These are phyloP conservation scores for Corythornis cristatus DNA, from an alignment of 2,113 vertebrate species.

Conservation along the genomic window DNA sequence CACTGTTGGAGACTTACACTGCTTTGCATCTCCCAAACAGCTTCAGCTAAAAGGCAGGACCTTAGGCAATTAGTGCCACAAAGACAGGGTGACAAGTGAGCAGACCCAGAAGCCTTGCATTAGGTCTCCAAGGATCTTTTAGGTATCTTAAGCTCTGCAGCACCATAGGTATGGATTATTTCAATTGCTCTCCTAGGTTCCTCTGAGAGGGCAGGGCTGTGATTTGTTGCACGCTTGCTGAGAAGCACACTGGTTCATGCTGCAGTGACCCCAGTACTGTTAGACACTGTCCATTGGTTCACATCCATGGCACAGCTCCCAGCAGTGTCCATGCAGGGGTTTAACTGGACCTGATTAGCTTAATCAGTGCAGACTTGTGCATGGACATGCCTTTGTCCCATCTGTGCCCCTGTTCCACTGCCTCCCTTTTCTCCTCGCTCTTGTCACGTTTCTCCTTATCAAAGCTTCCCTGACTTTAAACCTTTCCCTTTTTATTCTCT, in stretches of 20 bases:
- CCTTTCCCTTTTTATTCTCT: not conserved
- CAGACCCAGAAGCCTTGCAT: slow-evolving; percentile 22
- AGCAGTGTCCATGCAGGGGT: not conserved
- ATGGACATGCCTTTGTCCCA: not conserved
- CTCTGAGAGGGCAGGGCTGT: not conserved
- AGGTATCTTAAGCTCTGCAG: slow-evolving; percentile 23
- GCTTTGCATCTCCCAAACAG: slow-evolving; percentile 26
- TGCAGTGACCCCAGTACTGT: not conserved
- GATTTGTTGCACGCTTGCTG: not conserved
- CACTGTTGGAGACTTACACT: not conserved
- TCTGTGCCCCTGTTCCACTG: not conserved
- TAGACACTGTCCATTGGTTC: not conserved
- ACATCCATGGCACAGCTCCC: not conserved
- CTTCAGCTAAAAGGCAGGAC: slow-evolving; percentile 7
- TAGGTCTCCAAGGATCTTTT: slow-evolving; percentile 11
- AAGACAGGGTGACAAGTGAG: slow-evolving; percentile 45
- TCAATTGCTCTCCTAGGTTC: slow-evolving; percentile 6
- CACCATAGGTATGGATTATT: slow-evolving; percentile 12
- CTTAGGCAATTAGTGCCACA: slow-evolving; percentile 13
- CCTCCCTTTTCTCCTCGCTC: not conserved
- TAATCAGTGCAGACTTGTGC: not conserved
- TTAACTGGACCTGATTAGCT: slow-evolving; percentile 17
- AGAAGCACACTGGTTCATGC: not conserved
- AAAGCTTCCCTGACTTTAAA: not conserved
- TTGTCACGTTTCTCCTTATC: not conserved